Conservation (phyloP, 2,888 invertebrate genomes). For the Pimpla rufipes region DNA sequence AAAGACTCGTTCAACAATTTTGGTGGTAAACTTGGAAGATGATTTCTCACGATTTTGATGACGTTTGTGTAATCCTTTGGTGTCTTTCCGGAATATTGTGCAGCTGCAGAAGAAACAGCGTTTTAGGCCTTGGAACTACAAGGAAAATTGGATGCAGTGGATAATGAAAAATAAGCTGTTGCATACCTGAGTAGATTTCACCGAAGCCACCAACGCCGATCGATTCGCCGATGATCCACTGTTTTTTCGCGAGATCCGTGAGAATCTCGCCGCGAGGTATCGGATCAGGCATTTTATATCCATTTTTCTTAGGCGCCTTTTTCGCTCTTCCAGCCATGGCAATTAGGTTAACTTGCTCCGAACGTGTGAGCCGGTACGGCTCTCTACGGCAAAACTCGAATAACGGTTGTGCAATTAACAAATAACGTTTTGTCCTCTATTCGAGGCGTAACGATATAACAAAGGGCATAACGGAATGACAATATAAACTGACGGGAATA, state of each 20-base stretch:
- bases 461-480: not conserved
- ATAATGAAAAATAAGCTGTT: slow-evolving; percentile 69
- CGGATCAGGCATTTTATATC: slow-evolving; percentile 89
- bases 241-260: slow-evolving; percentile 91
- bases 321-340: slow-evolving; percentile 62
- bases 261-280: slow-evolving; percentile 92
- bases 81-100: slow-evolving; percentile 85
- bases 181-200: slow-evolving; percentile 95
- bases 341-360: slow-evolving; percentile 37
- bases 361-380: not conserved
- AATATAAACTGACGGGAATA: slow-evolving; percentile 8
- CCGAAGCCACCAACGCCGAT: slow-evolving; percentile 98
- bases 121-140: not conserved
- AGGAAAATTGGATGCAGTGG: not conserved
- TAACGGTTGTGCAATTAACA: not conserved
- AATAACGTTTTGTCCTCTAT: not conserved
- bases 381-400: not conserved
- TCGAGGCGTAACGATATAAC: slow-evolving; percentile 3
- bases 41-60: slow-evolving; percentile 91
- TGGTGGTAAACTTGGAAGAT: slow-evolving; percentile 8
- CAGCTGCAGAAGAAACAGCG: slow-evolving; percentile 80
- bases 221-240: slow-evolving; percentile 95
- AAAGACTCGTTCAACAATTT: slow-evolving; percentile 9
- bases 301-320: slow-evolving; percentile 79
- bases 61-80: slow-evolving; percentile 89